Base-by-base conservation (phyloP, 2,888 invertebrate species). In the Argyresthia albistria region DNA sequence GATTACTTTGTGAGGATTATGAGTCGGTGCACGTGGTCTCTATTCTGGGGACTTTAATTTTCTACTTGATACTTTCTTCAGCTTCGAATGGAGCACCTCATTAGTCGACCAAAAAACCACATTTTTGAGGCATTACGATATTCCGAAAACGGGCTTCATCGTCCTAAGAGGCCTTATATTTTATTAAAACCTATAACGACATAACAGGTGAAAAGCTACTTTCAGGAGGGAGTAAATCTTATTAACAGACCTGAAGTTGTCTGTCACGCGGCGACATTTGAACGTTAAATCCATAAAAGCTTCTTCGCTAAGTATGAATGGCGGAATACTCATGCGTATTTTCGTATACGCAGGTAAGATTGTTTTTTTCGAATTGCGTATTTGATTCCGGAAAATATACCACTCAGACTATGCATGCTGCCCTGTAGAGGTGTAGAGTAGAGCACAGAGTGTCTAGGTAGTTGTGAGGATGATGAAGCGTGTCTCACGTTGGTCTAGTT, bases 381-480 rank as follows among this genome's bases (percentile, higher is more conserved):
- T 14, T 12, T 45, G 14, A 11, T 9, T 14, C 8, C 16, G 4
- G 6, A 6, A 25, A 25, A 25, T 25, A 25, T 25, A 6, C 2
- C 25, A 25, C 25, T n/a, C n/a, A n/a, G n/a, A 25, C 25, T 2
- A 25, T 25, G 6, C 25, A 4, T 25, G 3, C 3, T 25, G 6
- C 6, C 25, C 3, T 25, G 6, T 25, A 25, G 25, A 6, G 2
- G 25, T 25, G 6, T 25, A 25, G 3, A 4, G 12, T 25, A 46
- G 6, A 25, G 46, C 46, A 59, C 57, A 62, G 56, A 64, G 60
- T 65, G 10, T 50, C 57, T 66, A 62, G 59, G 60, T 64, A 65
- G 66, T 69, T 73, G 65, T 66, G 67, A 73, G 72, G 73, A 76
- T 76, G 78, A 80, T 35, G 42, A 50, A 75, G 75, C 64, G 77